Conservation (phyloP, 1,140 invertebrate species). For the Eulimnadia texana region DNA sequence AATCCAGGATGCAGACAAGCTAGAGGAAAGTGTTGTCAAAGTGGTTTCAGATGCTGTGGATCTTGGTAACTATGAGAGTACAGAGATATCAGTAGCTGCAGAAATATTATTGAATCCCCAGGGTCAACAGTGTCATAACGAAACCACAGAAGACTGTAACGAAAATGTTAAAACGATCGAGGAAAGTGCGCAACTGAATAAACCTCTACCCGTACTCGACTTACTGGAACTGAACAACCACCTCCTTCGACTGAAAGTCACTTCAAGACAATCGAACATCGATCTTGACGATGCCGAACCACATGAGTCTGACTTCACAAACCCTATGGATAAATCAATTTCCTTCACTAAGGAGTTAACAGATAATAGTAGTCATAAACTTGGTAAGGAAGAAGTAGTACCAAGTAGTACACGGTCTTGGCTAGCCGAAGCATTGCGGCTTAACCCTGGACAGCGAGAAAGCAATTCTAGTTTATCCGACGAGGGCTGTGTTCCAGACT, state of each 20-base stretch:
- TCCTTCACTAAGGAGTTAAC: no score
- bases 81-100: slow-evolving; percentile 1
- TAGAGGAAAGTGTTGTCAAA: not conserved
- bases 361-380: no score
- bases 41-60: not conserved
- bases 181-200: not conserved
- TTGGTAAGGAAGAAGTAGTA: no score
- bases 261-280: not conserved
- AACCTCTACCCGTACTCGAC: slow-evolving; percentile 11
- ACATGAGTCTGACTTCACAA: not conserved
- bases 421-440: not conserved
- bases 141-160: no score
- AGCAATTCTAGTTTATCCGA: slow-evolving; percentile 14
- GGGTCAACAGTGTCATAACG: not conserved
- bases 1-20: not conserved
- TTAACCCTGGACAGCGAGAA: not conserved
- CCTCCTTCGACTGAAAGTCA: slow-evolving; percentile 5
- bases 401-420: not conserved
- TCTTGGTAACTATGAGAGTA: not conserved
- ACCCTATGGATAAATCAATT: no score
- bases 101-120: slow-evolving; percentile 2
- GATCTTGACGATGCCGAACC: not conserved
- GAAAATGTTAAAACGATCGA: no score
- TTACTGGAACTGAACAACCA: slow-evolving; percentile 12
- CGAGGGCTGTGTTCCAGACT: slow-evolving; percentile 14